phyloP scores from a whole-genome alignment of 2,888 invertebrate species.

The Sminthurinus aureus region DNA sequence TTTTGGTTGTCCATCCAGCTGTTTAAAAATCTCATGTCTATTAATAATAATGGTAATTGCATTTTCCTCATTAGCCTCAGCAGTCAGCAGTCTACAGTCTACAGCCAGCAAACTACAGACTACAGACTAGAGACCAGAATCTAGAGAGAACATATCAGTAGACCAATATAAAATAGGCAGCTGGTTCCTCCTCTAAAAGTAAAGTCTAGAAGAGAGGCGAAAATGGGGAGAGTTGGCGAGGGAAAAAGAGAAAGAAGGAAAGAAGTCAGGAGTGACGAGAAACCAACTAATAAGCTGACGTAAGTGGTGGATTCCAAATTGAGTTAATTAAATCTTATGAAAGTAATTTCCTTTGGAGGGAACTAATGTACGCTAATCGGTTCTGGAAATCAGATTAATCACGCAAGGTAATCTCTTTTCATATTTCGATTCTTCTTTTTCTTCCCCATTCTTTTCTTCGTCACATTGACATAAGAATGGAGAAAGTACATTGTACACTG shows the following conservation, averaged over 20 bases:
- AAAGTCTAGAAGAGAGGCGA: too few species aligned
- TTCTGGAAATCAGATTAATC: conserved; percentile 1
- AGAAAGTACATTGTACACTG: too few species aligned
- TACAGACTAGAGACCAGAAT: too few species aligned
- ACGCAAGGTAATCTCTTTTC: not conserved
- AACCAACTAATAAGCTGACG: not conserved
- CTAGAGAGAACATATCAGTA: too few species aligned
- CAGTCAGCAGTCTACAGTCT: too few species aligned
- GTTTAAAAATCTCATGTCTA: too few species aligned
- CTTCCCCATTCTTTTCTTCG: not conserved
- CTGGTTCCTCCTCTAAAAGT: not conserved
- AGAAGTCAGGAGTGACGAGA: too few species aligned
- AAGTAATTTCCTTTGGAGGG: not conserved
- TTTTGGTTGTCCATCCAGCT: too few species aligned
- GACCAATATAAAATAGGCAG: not conserved
- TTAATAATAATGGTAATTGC: too few species aligned
- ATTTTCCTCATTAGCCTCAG: too few species aligned
- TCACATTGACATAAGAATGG: not conserved
- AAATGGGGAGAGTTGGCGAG: too few species aligned
- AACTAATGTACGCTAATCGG: not conserved
- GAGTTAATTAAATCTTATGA: not conserved
- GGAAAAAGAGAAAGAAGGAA: not conserved
- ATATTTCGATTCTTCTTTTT: not conserved
- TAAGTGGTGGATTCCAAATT: not conserved
- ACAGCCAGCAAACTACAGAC: too few species aligned